Evolutionary conservation across 2,113 vertebrate species (phyloP).

Genomic region (Leuciscus idus): DNA sequence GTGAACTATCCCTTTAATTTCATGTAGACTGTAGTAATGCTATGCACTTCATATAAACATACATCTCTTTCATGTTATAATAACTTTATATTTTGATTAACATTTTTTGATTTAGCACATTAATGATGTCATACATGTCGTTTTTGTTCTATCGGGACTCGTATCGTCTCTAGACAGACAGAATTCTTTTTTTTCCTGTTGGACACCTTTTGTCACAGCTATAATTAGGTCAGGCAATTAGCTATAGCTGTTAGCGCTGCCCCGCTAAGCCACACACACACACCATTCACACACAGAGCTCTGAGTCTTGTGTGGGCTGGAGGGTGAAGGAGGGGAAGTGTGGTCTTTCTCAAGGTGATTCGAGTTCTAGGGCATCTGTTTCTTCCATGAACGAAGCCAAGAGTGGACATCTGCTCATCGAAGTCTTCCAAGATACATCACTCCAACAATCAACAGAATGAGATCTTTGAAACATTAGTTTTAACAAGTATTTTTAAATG

Average conservation of each 20-base stretch:
- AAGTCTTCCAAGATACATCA: slow-evolving; percentile 2
- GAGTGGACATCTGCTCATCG: background rate
- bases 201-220: slow-evolving; percentile 31
- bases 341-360: slow-evolving; percentile 28
- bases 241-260: slow-evolving; percentile 24
- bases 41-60: background rate
- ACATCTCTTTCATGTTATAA: background rate
- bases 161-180: background rate
- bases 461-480: background rate
- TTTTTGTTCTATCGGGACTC: background rate
- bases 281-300: background rate
- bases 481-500: too few species aligned
- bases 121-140: background rate
- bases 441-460: background rate
- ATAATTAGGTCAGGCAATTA: slow-evolving; percentile 43
- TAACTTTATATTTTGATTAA: background rate
- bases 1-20: too few species aligned
- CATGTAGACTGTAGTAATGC: background rate
- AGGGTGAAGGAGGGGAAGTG: slow-evolving; percentile 8
- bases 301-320: background rate
- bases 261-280: background rate
- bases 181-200: background rate
- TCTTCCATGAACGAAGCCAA: background rate
- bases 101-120: background rate
- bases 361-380: slow-evolving; percentile 5